Evolutionary conservation across 1,140 invertebrate species (phyloP).

Genomic region (Cydia splendana): DNA sequence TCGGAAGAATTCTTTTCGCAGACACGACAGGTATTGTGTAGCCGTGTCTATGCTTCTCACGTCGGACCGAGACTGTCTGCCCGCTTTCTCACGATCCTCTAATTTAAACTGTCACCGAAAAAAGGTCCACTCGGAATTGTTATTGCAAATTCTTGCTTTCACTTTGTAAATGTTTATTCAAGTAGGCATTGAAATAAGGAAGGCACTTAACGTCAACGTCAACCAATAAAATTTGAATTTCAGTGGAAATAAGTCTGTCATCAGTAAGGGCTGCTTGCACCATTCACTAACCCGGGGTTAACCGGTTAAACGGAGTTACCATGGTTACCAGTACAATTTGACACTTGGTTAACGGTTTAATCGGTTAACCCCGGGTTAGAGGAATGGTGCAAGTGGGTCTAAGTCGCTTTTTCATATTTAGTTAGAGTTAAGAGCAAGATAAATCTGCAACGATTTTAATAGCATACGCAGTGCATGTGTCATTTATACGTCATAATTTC

Average conservation of each 20-base stretch:
- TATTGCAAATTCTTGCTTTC: constrained; percentile 14
- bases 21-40: constrained; percentile 28
- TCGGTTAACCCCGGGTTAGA: too few species aligned
- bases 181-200: not conserved
- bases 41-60: constrained; percentile 24
- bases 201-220: not conserved
- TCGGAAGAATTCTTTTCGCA: not conserved
- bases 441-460: too few species aligned
- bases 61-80: constrained; percentile 18
- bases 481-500: too few species aligned
- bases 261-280: too few species aligned
- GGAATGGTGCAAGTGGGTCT: too few species aligned
- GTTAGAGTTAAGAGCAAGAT: too few species aligned
- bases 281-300: too few species aligned
- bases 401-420: not conserved
- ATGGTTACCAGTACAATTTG: too few species aligned
- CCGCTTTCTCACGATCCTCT: constrained; percentile 21
- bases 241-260: not conserved
- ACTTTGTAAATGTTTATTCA: constrained; percentile 16
- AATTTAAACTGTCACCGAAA: constrained; percentile 26
- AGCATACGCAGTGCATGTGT: too few species aligned
- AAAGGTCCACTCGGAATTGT: constrained; percentile 4
- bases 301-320: too few species aligned
- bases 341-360: too few species aligned
- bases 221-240: not conserved